These are phyloP conservation scores for Chrysopilus asiliformis DNA, from an alignment of 2,888 invertebrate species.

Conservation along the genomic window DNA sequence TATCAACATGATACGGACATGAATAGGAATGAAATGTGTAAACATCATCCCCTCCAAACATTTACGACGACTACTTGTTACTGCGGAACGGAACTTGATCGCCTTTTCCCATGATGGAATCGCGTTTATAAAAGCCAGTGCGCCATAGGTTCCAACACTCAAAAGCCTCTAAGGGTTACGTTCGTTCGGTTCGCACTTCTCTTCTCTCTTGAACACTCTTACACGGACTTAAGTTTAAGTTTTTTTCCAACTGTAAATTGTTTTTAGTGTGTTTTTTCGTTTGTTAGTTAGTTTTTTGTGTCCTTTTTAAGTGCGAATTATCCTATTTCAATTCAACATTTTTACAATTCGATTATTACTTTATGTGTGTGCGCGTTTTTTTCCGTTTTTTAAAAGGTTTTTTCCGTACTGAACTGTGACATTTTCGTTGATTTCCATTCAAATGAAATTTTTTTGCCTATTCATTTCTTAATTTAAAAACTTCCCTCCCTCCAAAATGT, in stretches of 20 bases:
- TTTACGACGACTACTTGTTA: neutral
- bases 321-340: no score
- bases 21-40: no score
- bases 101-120: neutral
- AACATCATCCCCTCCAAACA: constrained; percentile 13
- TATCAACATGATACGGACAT: no score
- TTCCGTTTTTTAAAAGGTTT: no score
- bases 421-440: no score
- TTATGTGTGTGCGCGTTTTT: no score
- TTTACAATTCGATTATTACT: no score
- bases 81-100: constrained; percentile 6
- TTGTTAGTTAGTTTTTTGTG: neutral
- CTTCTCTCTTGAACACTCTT: constrained; percentile 37
- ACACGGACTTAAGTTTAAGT: constrained; percentile 31
- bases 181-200: constrained; percentile 39
- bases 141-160: constrained; percentile 30
- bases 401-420: no score
- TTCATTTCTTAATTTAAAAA: no score
- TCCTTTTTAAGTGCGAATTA: neutral
- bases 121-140: constrained; percentile 30
- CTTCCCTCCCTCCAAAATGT: no score
- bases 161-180: constrained; percentile 39
- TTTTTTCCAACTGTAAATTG: constrained; percentile 21
- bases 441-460: no score
- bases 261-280: constrained; percentile 3